Conservation (phyloP, 2,797 vertebrate genomes). For the Cercopithecus hamlyni region DNA sequence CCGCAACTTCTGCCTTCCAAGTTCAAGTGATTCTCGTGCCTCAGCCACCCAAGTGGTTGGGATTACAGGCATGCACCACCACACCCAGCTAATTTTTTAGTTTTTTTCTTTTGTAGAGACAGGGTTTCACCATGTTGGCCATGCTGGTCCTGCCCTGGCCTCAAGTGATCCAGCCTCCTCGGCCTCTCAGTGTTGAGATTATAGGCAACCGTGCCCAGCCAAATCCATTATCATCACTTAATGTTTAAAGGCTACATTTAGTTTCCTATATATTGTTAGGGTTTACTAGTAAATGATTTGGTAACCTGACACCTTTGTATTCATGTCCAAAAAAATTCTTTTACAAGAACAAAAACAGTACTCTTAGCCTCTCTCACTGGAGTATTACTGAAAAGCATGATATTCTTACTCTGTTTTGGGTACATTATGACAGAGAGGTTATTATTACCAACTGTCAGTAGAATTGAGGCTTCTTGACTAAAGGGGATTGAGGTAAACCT, state of each 20-base stretch:
- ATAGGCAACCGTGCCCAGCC: background rate
- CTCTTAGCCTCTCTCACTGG: background rate
- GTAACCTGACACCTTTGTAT: background rate
- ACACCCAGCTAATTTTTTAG: background rate
- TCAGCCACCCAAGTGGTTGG: background rate
- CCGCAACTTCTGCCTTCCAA: background rate
- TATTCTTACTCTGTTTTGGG: background rate
- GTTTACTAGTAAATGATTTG: background rate
- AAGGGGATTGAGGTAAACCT: background rate
- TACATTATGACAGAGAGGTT: background rate
- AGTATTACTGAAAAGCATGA: slow-evolving; percentile 13
- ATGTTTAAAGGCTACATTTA: background rate
- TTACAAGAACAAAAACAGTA: background rate
- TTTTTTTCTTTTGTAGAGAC: background rate
- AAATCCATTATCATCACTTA: background rate
- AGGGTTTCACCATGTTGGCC: background rate
- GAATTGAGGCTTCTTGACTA: background rate
- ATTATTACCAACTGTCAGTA: background rate
- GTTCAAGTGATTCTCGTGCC: too few species aligned
- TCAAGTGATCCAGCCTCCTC: background rate
- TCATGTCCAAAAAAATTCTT: background rate
- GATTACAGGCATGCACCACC: background rate
- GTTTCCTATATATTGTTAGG: background rate
- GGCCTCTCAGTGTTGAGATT: background rate
- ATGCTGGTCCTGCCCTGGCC: background rate